Conservation (phyloP, 2,113 vertebrate genomes). For the Cyprinodon tularosa region DNA sequence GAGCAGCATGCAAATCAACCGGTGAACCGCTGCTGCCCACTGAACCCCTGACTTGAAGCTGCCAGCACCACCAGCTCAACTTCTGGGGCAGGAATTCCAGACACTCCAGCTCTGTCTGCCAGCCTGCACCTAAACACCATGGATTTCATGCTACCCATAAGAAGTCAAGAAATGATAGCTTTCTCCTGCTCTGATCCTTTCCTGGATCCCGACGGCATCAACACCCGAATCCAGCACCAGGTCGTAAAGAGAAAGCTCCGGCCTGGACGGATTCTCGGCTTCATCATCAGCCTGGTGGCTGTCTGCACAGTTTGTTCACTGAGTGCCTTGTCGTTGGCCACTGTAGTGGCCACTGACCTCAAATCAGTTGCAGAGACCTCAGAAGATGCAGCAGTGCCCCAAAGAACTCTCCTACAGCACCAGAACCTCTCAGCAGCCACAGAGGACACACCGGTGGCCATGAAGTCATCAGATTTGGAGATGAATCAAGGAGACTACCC, state of each 20-base stretch:
- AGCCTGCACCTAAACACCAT: constrained; percentile 58
- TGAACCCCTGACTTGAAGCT: constrained; percentile 39
- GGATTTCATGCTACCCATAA: constrained; percentile 63
- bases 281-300: constrained; percentile 85
- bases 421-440: constrained; percentile 70
- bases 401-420: constrained; percentile 90
- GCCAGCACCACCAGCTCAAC: constrained; percentile 28
- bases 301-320: constrained; percentile 86
- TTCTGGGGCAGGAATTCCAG: constrained; percentile 34
- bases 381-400: constrained; percentile 65
- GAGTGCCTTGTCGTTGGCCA: constrained; percentile 90
- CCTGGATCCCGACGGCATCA: constrained; percentile 41
- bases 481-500: constrained; percentile 91
- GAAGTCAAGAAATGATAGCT: constrained; percentile 45
- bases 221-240: constrained; percentile 66
- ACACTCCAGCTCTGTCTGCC: constrained; percentile 37
- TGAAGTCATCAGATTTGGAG: constrained; percentile 58
- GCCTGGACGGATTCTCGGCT: constrained; percentile 85
- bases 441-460: constrained; percentile 68
- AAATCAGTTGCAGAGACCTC: constrained; percentile 32
- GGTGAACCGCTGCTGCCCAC: constrained; percentile 59
- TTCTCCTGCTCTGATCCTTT: constrained; percentile 42
- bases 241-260: constrained; percentile 89
- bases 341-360: constrained; percentile 60
- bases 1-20: constrained; percentile 70